A percentile compares a stretch with the other conserved stretches of the same genome.
Conservation (phyloP, 2,113 vertebrate species). For the Grallaria varia region DNA sequence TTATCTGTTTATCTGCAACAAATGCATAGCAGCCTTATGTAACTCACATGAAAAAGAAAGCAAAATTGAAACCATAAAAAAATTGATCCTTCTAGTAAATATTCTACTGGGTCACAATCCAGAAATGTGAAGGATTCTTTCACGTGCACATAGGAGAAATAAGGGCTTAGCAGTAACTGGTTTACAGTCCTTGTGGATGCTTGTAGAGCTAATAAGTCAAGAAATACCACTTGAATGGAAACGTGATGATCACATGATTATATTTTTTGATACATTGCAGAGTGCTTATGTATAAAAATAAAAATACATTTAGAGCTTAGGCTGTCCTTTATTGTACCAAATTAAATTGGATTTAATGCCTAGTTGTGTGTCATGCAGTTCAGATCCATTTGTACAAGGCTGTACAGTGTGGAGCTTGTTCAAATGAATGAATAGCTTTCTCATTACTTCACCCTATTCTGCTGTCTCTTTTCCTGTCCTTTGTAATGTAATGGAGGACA, state of each 20-base stretch:
- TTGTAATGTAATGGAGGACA: conserved; percentile 83
- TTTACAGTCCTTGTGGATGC: conserved; percentile 36
- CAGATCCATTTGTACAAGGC: conserved; percentile 70
- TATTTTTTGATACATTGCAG: conserved; percentile 50
- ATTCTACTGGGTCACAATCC: background rate
- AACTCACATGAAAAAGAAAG: background rate
- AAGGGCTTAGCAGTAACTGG: conserved; percentile 28
- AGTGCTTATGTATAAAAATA: conserved; percentile 61
- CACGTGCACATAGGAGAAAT: conserved; percentile 36
- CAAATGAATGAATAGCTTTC: conserved; percentile 77
- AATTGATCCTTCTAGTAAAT: background rate
- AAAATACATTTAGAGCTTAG: conserved; percentile 59
- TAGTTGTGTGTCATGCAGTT: conserved; percentile 69
- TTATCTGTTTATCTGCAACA: background rate
- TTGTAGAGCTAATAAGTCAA: conserved; percentile 50
- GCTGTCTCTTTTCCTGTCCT: conserved; percentile 79
- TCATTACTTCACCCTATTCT: conserved; percentile 78
- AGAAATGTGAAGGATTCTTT: conserved; percentile 31
- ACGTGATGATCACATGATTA: conserved; percentile 57
- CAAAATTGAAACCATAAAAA: background rate
- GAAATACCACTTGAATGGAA: conserved; percentile 61
- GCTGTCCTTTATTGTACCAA: conserved; percentile 59
- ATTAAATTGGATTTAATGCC: conserved; percentile 73
- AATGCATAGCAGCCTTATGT: background rate
- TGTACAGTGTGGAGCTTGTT: conserved; percentile 51